These are phyloP conservation scores for Drosophila percnosoma DNA, from an alignment of 2,888 invertebrate species.

Conservation along the genomic window DNA sequence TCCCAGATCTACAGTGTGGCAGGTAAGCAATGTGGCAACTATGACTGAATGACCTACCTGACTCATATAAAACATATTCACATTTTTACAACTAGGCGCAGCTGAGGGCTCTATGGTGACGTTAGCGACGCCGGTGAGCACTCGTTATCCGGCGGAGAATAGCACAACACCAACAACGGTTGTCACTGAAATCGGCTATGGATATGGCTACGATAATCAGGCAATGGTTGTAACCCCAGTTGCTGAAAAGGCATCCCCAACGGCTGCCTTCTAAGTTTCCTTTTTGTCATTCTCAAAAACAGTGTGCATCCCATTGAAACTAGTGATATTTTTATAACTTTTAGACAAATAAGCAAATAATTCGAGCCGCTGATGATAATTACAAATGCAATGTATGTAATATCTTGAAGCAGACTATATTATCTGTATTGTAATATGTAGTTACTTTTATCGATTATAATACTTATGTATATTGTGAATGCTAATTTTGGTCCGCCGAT, in stretches of 20 bases:
- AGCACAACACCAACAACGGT: constrained; percentile 87
- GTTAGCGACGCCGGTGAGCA: constrained; percentile 89
- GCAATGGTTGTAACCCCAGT: constrained; percentile 89
- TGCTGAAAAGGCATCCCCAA: constrained; percentile 70
- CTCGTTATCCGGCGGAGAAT: constrained; percentile 91
- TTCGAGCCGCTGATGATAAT: constrained; percentile 25
- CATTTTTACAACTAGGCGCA: constrained; percentile 81
- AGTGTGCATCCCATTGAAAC: constrained; percentile 75
- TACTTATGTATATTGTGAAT: neutral
- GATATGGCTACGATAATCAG: constrained; percentile 89
- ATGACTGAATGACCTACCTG: constrained; percentile 28
- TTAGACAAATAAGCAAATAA: constrained; percentile 28
- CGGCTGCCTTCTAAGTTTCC: constrained; percentile 54
- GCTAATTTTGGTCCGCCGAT: neutral
- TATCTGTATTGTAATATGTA: neutral
- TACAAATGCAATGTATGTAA: neutral
- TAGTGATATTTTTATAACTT: constrained; percentile 63
- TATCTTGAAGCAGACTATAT: neutral
- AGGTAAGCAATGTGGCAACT: constrained; percentile 66
- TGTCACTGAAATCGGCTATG: constrained; percentile 87
- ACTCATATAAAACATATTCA: neutral
- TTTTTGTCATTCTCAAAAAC: constrained; percentile 16
- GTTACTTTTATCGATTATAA: neutral
- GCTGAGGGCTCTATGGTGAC: constrained; percentile 88
- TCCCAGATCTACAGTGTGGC: constrained; percentile 83